Percentiles rank a stretch among this genome's conserved stretches.
Conservation (phyloP, 2,888 invertebrate species). For the Caenorhabditis sp. region DNA sequence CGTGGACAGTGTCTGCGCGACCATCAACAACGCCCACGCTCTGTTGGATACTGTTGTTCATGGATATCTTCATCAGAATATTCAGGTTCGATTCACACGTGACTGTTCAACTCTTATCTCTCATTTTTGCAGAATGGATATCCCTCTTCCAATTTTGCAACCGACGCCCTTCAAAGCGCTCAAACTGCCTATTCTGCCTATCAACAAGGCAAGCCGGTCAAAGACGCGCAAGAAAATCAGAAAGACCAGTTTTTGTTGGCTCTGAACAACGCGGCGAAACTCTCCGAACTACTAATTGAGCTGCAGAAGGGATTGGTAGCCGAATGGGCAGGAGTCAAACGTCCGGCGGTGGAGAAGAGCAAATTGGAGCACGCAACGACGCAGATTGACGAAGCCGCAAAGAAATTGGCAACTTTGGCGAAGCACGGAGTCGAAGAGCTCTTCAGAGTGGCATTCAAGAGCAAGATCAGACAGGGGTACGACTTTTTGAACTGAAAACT, state of each 20-base stretch:
- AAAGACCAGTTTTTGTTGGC: constrained; percentile 84
- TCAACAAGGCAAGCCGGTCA: constrained; percentile 64
- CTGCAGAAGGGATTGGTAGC: constrained; percentile 82
- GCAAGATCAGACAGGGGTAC: constrained; percentile 79
- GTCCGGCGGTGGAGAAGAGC: constrained; percentile 81
- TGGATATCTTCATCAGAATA: constrained; percentile 83
- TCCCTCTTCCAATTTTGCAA: constrained; percentile 73
- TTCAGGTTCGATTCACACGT: too few relatives aligned
- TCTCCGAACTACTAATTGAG: constrained; percentile 91
- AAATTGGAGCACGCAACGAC: constrained; percentile 83
- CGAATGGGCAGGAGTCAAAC: constrained; percentile 60
- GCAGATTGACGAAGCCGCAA: constrained; percentile 76
- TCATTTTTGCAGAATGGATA: too few relatives aligned
- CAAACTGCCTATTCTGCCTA: constrained; percentile 72
- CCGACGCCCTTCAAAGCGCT: constrained; percentile 77
- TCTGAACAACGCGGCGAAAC: constrained; percentile 91
- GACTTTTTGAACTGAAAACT: constrained; percentile 38
- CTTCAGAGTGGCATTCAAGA: constrained; percentile 87
- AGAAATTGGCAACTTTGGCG: constrained; percentile 61
- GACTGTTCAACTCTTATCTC: too few relatives aligned
- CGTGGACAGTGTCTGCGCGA: constrained; percentile 93
- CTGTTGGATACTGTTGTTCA: constrained; percentile 90
- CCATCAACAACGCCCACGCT: constrained; percentile 90
- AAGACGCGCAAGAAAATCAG: constrained; percentile 72
- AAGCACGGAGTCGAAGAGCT: constrained; percentile 82